These are phyloP conservation scores for Isichthys henryi DNA, from an alignment of 2,113 vertebrate species.

Conservation along the genomic window DNA sequence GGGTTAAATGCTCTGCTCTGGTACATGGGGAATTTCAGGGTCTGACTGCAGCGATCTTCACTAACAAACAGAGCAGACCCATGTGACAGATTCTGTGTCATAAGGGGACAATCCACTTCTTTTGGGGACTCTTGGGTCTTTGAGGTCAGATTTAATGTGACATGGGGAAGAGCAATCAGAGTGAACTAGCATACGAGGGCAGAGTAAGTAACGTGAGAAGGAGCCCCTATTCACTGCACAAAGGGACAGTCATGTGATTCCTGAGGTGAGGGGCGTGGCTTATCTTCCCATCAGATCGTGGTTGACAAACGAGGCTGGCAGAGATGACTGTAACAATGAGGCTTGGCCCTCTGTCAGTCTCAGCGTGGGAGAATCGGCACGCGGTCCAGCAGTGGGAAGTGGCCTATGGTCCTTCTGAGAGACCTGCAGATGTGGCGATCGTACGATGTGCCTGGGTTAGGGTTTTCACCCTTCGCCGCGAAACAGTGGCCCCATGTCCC, in stretches of 20 bases:
- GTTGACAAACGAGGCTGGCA: background rate
- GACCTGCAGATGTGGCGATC: background rate
- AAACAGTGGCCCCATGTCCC: constrained; percentile 26
- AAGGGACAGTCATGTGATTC: background rate
- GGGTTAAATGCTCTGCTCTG: background rate
- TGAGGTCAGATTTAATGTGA: background rate
- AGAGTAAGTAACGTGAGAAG: background rate
- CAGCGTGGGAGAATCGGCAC: background rate
- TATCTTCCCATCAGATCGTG: background rate
- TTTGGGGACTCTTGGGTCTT: background rate
- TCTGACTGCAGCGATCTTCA: background rate
- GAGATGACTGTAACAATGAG: background rate
- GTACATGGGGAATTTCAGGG: background rate
- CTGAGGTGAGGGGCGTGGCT: background rate
- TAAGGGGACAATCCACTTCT: background rate
- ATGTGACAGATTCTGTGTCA: background rate
- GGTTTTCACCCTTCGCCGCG: constrained; percentile 6
- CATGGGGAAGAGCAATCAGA: background rate
- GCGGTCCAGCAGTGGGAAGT: background rate
- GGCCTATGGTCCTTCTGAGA: background rate
- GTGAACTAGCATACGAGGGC: background rate
- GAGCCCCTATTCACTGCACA: background rate
- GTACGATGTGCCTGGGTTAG: constrained; percentile 13
- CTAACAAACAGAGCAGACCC: background rate
- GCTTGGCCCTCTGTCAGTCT: background rate